Conservation (phyloP, 2,113 vertebrate species). For the Callipepla californica region DNA sequence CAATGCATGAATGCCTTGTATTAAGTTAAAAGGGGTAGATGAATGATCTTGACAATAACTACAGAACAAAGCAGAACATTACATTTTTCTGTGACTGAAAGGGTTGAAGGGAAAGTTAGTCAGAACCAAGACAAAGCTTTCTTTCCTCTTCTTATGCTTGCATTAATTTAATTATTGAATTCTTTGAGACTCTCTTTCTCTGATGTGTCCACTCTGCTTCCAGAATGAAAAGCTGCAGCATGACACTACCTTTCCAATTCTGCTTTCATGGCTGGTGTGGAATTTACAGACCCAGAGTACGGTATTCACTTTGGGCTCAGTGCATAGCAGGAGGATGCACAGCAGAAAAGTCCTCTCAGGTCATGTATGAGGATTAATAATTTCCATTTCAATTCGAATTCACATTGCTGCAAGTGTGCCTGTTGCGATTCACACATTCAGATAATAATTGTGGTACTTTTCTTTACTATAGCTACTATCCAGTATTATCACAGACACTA, state of each 20-base stretch:
- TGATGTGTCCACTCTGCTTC: not conserved
- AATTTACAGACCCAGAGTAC: not conserved
- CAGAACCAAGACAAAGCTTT: not conserved
- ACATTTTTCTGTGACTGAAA: slow-evolving; percentile 17
- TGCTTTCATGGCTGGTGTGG: not conserved
- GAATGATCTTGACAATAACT: slow-evolving; percentile 10
- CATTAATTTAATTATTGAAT: not conserved
- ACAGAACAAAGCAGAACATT: not conserved
- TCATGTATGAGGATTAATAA: not conserved
- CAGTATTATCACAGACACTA: not conserved
- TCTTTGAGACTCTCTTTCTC: not conserved
- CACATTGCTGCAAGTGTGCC: not conserved
- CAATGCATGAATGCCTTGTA: not conserved
- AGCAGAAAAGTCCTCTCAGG: not conserved
- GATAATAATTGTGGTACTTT: not conserved
- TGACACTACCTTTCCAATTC: not conserved
- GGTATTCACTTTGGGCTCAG: not conserved
- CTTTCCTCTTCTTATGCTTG: not conserved
- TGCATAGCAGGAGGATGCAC: not conserved
- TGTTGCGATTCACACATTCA: not conserved
- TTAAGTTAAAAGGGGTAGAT: slow-evolving; percentile 8
- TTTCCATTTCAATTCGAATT: not conserved
- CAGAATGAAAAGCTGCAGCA: not conserved
- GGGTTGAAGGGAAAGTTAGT: not conserved
- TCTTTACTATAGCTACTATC: not conserved